These are phyloP conservation scores for Stylophora pistillata DNA, from an alignment of 64 coral and sea anemone genomes.

Conservation along the genomic window DNA sequence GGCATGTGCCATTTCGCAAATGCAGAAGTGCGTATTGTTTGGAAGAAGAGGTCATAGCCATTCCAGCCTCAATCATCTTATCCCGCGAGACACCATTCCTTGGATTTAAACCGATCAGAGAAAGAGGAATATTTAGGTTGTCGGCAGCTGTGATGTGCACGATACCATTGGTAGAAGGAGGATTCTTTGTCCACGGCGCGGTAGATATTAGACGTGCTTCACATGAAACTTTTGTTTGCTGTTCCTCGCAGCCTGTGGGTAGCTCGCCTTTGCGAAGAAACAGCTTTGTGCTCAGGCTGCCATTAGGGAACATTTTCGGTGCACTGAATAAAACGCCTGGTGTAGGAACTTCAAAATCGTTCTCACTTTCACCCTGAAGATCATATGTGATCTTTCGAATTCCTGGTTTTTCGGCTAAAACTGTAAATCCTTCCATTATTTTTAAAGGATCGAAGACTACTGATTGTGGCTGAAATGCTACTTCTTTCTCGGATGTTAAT, in stretches of 20 bases:
- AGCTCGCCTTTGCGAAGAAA: not conserved
- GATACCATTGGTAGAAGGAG: not conserved
- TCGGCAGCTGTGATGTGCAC: not conserved
- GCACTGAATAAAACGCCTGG: conserved; percentile 27
- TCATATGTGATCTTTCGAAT: conserved; percentile 49
- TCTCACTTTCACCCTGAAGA: conserved; percentile 10
- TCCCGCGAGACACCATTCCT: not conserved
- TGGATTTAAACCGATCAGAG: not conserved
- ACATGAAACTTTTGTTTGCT: not conserved
- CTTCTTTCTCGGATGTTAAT: not conserved
- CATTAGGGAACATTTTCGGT: conserved; percentile 3
- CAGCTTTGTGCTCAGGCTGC: not conserved
- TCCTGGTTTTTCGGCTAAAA: conserved; percentile 29
- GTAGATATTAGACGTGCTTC: conserved; percentile 4
- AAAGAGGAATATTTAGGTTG: not conserved
- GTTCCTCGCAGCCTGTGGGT: conserved; percentile 55
- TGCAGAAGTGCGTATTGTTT: not conserved
- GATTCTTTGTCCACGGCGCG: not conserved
- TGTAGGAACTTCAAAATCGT: conserved; percentile 32
- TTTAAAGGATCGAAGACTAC: not conserved
- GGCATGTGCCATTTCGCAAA: not conserved
- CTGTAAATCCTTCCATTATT: conserved; percentile 15
- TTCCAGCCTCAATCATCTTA: not conserved
- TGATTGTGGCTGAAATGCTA: not conserved
- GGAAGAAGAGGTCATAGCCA: not conserved